Evolutionary conservation across 1,140 invertebrate species (phyloP).

Genomic region (Euschistus heros): DNA sequence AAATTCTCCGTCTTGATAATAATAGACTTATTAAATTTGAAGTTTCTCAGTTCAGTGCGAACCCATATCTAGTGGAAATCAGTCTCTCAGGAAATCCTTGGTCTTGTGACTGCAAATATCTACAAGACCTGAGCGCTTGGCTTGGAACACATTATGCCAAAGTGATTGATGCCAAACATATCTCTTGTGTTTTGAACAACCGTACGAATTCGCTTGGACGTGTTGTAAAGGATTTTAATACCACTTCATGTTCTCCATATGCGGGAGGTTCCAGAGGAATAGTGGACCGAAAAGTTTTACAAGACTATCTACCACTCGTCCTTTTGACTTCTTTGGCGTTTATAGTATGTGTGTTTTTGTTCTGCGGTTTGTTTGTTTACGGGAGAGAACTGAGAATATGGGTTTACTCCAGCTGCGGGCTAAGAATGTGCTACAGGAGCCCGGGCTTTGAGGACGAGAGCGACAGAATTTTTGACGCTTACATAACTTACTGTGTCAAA

Average conservation of each 20-base stretch:
- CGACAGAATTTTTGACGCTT: constrained; percentile 79
- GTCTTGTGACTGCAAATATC: constrained; percentile 78
- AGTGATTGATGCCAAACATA: constrained; percentile 35
- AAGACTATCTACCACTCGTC: constrained; percentile 65
- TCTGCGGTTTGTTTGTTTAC: constrained; percentile 67
- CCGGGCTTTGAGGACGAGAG: constrained; percentile 65
- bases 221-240: constrained; percentile 53
- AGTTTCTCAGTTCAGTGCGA: constrained; percentile 58
- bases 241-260: constrained; percentile 49
- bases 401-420: constrained; percentile 75
- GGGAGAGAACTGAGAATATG: constrained; percentile 72
- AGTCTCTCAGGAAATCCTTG: constrained; percentile 74
- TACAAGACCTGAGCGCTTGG: constrained; percentile 66
- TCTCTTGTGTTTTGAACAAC: constrained; percentile 32
- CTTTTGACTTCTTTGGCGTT: constrained; percentile 62
- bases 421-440: constrained; percentile 71
- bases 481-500: constrained; percentile 81
- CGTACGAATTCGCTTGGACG: constrained; percentile 41
- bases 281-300: constrained; percentile 60
- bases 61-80: constrained; percentile 67
- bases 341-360: constrained; percentile 54
- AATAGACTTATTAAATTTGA: constrained; percentile 72
- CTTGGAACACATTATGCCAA: constrained; percentile 58
- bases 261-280: constrained; percentile 39
- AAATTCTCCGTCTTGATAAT: constrained; percentile 72